Evolutionary conservation across 2,888 invertebrate genomes (phyloP), one percentile per base, ranked within the genome.

Genomic region (Himalopsyche tibetana): DNA sequence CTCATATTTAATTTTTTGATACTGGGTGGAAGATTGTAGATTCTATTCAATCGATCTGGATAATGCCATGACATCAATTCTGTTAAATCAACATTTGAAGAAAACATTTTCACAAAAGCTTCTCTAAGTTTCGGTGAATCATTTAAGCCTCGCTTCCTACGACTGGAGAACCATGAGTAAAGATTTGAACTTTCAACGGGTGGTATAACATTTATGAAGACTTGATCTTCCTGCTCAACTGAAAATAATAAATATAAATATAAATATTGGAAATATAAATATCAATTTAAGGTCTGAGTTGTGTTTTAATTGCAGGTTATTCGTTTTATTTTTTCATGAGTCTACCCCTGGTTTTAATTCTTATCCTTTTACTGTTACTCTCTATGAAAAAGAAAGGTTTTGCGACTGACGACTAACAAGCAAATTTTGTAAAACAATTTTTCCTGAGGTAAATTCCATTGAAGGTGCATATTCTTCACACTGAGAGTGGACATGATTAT

Each of bases 1-100:
- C 9, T 17, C 1, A 51, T 17, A 12, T 63, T 79, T 12, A 95
- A 91, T 88, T 93, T 94, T 89, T 92, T 93, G 15, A 95, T 89
- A 81, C 95, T 96, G 0, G 94, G 95, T 19, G 96, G 95, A 87
- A 95, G 90, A 88, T 94, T 93, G 5, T 90, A 90, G 88, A 92
- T 92, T 84, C 90, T 91, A 80, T 94, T 93, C 81, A 95, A 91
- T 69, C 90, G 89, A 5, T 91, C 89, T 56, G 94, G 94, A 89
- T 94, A 94, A 9, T 90, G 92, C 95, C 95, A 95, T 2, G 93
- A 93, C 1, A 94, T 91, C 4, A 92, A 89, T 87, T 93, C 91
- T 0, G 92, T 91, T 5, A 93, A 89, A 2, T 92, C 92, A 82
- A 91, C 91, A 40, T 89, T 90, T 88, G 89, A 89, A 84, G 90